Evolutionary conservation across 2,797 vertebrate species (phyloP).

Genomic region (Botia almorhae): DNA sequence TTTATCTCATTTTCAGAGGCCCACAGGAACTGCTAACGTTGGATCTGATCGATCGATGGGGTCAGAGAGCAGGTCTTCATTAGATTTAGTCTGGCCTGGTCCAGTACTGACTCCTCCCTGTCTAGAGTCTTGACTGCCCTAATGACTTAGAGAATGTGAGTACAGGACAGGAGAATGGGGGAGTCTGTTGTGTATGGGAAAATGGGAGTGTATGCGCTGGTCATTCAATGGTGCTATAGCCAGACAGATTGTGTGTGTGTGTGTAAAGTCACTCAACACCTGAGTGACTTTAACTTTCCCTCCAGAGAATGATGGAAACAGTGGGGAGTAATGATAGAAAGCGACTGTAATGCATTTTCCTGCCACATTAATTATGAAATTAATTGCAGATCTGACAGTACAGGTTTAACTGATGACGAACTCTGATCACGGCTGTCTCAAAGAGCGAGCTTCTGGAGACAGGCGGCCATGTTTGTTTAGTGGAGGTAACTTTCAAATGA

Average conservation of each 20-base stretch:
- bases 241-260: neutral
- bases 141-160: constrained; percentile 41
- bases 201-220: neutral
- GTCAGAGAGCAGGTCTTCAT: constrained; percentile 52
- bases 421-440: neutral
- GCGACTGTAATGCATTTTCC: constrained; percentile 1
- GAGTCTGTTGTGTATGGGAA: neutral
- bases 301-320: constrained; percentile 8
- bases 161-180: neutral
- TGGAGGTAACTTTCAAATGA: neutral
- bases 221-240: constrained; percentile 2
- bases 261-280: neutral
- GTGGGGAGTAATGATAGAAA: constrained; percentile 15
- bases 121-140: constrained; percentile 28
- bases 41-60: constrained; percentile 49
- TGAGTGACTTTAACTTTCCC: constrained; percentile 19
- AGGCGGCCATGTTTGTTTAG: neutral
- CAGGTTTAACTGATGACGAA: neutral
- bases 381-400: neutral
- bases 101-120: constrained; percentile 39
- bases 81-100: constrained; percentile 51
- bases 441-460: neutral
- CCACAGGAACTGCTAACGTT: constrained; percentile 37
- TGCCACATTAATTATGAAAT: neutral
- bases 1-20: constrained; percentile 51